phyloP scores from a whole-genome alignment of 1,140 invertebrate genomes.

The Lordiphosa mommai region DNA sequence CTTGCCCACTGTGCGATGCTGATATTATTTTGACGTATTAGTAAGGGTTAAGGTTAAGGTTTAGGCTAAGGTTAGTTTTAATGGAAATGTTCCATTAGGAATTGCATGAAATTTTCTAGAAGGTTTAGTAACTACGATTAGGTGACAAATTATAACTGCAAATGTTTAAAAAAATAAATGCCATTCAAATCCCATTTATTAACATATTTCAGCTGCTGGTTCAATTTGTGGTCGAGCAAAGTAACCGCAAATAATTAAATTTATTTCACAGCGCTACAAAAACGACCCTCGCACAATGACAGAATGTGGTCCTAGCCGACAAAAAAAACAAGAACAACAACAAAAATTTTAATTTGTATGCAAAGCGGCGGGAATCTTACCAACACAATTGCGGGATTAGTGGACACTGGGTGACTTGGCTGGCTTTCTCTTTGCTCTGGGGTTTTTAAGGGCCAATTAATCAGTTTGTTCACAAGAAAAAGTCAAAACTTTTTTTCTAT shows the following conservation, averaged over 20 bases:
- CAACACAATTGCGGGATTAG: slow-evolving; percentile 28
- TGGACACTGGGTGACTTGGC: neutral
- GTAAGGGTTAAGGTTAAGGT: too few species aligned
- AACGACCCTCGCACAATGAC: neutral
- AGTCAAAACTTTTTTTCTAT: slow-evolving; percentile 17
- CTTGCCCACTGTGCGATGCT: too few species aligned
- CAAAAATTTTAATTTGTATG: slow-evolving; percentile 64
- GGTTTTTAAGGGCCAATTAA: slow-evolving; percentile 58
- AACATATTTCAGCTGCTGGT: too few species aligned
- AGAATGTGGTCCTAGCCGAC: too few species aligned
- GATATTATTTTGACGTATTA: too few species aligned
- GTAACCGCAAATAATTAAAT: slow-evolving; percentile 55
- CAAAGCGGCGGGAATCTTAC: slow-evolving; percentile 5
- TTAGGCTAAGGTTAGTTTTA: too few species aligned
- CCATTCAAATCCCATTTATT: too few species aligned
- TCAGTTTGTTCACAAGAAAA: slow-evolving; percentile 50
- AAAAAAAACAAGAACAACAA: slow-evolving; percentile 6
- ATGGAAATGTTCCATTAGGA: too few species aligned
- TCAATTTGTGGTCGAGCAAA: slow-evolving; percentile 22
- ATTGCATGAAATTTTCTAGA: too few species aligned
- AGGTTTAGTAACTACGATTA: too few species aligned
- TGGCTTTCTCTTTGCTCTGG: slow-evolving; percentile 11
- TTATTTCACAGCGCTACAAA: slow-evolving; percentile 33
- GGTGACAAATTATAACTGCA: too few species aligned
- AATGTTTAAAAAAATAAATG: too few species aligned